A percentile compares a stretch with the other conserved stretches of the same genome.
phyloP scores from a whole-genome alignment of 1,140 invertebrate species.

The Argopecten irradians region DNA sequence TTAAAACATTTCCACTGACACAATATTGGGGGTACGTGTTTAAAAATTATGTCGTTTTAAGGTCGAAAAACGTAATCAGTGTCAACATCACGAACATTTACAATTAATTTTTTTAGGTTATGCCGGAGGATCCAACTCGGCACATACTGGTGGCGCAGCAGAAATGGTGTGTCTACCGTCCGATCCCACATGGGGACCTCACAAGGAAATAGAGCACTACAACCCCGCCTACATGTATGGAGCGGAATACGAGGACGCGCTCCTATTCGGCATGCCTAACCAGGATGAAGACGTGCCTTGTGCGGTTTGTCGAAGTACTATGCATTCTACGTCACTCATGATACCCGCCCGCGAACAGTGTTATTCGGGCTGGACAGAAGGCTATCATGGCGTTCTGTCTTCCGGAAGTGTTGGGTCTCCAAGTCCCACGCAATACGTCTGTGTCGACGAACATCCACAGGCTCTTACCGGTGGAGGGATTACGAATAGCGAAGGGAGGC shows the following conservation, averaged over 20 bases:
- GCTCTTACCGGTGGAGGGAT: slow-evolving; percentile 22
- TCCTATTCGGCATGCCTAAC: not conserved
- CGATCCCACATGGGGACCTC: not conserved
- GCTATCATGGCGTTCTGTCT: slow-evolving; percentile 57
- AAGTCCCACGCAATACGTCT: slow-evolving; percentile 37
- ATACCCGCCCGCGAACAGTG: slow-evolving; percentile 56
- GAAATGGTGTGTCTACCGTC: not conserved
- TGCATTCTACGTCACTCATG: slow-evolving; percentile 46
- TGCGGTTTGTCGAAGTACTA: slow-evolving; percentile 45
- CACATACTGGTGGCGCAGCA: not conserved
- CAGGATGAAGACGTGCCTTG: slow-evolving; percentile 46
- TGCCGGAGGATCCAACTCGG: not conserved
- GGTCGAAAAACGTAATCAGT: too few relatives aligned
- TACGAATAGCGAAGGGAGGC: slow-evolving; percentile 46
- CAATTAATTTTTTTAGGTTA: not conserved
- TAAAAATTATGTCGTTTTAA: too few relatives aligned
- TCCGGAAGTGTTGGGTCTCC: slow-evolving; percentile 32
- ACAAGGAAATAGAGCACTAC: not conserved
- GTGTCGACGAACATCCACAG: slow-evolving; percentile 51
- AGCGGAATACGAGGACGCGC: slow-evolving; percentile 31
- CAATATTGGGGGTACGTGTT: too few relatives aligned
- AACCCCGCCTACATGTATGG: slow-evolving; percentile 16
- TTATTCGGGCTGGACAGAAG: slow-evolving; percentile 51
- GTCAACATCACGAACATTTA: too few relatives aligned
- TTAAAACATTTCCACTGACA: too few relatives aligned